Evolutionary conservation across 2,888 invertebrate species (phyloP).

Genomic region (Macrostomum cliftonense): DNA sequence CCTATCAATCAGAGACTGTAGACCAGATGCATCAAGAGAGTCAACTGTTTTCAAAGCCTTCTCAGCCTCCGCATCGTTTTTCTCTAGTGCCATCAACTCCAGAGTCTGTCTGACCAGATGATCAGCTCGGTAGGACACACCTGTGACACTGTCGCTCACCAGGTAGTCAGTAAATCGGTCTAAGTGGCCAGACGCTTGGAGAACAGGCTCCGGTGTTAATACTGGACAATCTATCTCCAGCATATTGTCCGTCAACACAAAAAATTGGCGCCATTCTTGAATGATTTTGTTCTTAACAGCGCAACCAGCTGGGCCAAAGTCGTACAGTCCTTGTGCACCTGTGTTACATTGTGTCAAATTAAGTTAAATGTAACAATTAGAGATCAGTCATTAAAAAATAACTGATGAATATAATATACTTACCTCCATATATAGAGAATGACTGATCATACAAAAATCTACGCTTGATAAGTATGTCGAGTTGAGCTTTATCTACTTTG

Average conservation of each 20-base stretch:
- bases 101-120: conserved; percentile 6
- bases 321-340: conserved; percentile 7
- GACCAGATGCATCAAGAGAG: no score
- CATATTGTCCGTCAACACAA: conserved; percentile 5
- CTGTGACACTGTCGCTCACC: conserved; percentile 4
- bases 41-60: no score
- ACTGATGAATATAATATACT: no score
- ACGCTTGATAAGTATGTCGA: conserved; percentile 6
- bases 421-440: conserved; percentile 8
- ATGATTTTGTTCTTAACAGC: conserved; percentile 4
- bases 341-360: background rate
- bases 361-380: no score
- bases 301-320: conserved; percentile 9
- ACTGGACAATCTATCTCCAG: conserved; percentile 10
- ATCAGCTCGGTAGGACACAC: conserved; percentile 7
- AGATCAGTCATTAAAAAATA: no score
- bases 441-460: conserved; percentile 11
- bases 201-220: conserved; percentile 5
- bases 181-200: conserved; percentile 8
- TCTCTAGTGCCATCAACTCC: no score
- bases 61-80: no score
- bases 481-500: background rate
- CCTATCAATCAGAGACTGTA: no score
- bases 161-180: conserved; percentile 8
- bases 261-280: conserved; percentile 2